Conservation (phyloP, 2,888 invertebrate genomes). For the Tubulanus polymorphus region DNA sequence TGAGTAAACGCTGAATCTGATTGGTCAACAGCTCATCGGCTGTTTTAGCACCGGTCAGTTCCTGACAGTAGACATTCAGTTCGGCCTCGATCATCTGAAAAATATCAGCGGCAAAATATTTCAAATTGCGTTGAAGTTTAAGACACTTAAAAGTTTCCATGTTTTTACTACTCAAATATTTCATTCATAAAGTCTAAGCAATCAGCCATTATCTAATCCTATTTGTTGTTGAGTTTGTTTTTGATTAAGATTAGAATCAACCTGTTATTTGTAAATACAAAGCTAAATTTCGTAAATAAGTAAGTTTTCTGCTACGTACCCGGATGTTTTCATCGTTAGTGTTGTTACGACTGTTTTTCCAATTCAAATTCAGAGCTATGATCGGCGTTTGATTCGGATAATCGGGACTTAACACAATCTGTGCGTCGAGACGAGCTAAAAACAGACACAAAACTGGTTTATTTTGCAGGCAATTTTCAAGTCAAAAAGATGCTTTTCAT, state of each 20-base stretch:
- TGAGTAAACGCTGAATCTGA: conserved; percentile 76
- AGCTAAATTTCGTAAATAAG: no score
- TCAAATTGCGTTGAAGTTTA: no score
- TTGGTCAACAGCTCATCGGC: conserved; percentile 63
- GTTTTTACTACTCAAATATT: no score
- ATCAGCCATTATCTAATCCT: no score
- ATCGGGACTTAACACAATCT: conserved; percentile 74
- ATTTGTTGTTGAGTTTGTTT: neutral
- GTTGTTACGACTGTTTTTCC: conserved; percentile 67
- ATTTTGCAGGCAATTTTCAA: neutral
- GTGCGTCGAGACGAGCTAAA: conserved; percentile 70
- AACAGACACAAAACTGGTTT: no score
- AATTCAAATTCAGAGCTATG: conserved; percentile 70
- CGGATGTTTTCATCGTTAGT: conserved; percentile 68
- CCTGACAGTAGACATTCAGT: conserved; percentile 63
- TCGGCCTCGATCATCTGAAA: conserved; percentile 67
- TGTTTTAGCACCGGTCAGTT: conserved; percentile 49
- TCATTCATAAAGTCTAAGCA: no score
- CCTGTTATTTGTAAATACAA: no score
- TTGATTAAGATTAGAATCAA: no score
- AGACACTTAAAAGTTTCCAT: no score
- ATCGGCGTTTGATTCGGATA: conserved; percentile 77
- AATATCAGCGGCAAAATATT: neutral
- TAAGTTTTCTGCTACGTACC: conserved; percentile 55
- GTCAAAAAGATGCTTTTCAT: neutral